Evolutionary conservation across 37 sponge, comb jelly and placozoan genomes (phyloP).

Genomic region (Tethya wilhelma): DNA sequence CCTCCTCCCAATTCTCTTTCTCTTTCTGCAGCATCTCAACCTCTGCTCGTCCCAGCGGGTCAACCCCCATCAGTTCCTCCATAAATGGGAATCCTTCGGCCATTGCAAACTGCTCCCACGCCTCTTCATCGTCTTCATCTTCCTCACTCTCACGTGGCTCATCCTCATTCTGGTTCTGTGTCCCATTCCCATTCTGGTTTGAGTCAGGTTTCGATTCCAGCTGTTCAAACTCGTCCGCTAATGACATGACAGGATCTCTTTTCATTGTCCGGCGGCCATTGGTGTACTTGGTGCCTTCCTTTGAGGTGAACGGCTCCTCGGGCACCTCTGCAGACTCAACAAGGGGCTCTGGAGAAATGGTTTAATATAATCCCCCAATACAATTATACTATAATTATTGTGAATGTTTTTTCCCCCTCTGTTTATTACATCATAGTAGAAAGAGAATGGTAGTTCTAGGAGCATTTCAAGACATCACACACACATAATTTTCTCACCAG

Average conservation of each 20-base stretch:
- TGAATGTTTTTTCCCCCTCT: too few relatives aligned
- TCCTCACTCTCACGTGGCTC: neutral
- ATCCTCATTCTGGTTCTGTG: neutral
- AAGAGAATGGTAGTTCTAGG: too few relatives aligned
- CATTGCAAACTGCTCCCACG: neutral
- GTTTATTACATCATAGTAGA: too few relatives aligned
- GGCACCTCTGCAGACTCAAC: neutral
- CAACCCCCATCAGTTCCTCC: slow-evolving; percentile 38
- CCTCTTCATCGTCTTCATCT: neutral
- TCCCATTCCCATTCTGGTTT: neutral
- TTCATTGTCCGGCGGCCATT: too few relatives aligned
- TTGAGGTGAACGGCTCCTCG: neutral
- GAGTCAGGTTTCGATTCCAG: neutral
- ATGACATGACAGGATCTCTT: neutral
- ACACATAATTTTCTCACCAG: too few relatives aligned
- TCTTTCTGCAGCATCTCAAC: slow-evolving; percentile 65
- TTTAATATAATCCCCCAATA: too few relatives aligned
- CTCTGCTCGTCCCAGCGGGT: slow-evolving; percentile 34
- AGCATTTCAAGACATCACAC: too few relatives aligned
- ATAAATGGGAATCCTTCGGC: neutral
- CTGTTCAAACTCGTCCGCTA: slow-evolving; percentile 1
- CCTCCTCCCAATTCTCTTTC: slow-evolving; percentile 28
- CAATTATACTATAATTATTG: too few relatives aligned
- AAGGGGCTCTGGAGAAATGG: neutral
- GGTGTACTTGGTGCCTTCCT: too few relatives aligned